A percentile compares a stretch with the other conserved stretches of the same genome.
Conservation (phyloP, 23 tunicate species). For the Ciona savignyi region DNA sequence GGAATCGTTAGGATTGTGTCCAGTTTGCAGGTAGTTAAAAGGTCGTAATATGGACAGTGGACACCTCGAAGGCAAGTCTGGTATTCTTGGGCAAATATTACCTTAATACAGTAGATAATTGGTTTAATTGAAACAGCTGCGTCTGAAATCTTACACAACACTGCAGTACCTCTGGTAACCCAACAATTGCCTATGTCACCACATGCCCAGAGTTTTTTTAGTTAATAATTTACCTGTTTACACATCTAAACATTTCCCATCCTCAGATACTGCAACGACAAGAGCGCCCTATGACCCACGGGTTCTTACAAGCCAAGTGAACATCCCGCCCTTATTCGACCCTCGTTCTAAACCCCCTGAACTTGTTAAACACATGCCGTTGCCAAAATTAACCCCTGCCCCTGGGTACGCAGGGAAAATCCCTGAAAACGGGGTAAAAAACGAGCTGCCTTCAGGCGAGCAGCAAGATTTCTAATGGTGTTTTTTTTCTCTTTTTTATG, state of each 20-base stretch:
- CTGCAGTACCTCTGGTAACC: no score
- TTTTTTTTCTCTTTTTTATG: neutral
- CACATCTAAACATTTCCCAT: neutral
- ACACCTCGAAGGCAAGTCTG: no score
- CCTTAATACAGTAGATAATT: no score
- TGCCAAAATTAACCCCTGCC: slow-evolving; percentile 36
- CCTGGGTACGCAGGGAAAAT: slow-evolving; percentile 30
- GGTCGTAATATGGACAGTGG: no score
- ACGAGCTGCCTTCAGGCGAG: slow-evolving; percentile 36
- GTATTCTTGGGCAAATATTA: no score
- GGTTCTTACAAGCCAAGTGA: slow-evolving; percentile 16
- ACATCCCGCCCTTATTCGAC: slow-evolving; percentile 34
- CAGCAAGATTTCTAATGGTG: slow-evolving; percentile 22
- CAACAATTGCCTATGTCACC: no score
- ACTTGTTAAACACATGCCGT: slow-evolving; percentile 56
- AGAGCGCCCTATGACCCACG: slow-evolving; percentile 78
- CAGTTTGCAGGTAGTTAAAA: no score
- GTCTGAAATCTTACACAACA: no score
- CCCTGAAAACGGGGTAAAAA: slow-evolving; percentile 11
- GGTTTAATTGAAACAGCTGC: no score
- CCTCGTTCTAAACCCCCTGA: slow-evolving; percentile 15
- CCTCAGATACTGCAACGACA: neutral
- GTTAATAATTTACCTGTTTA: no score
- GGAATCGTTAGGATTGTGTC: no score
- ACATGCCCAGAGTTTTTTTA: no score